Conservation (phyloP, 2,888 invertebrate genomes). For the Yponomeuta sedellus region DNA sequence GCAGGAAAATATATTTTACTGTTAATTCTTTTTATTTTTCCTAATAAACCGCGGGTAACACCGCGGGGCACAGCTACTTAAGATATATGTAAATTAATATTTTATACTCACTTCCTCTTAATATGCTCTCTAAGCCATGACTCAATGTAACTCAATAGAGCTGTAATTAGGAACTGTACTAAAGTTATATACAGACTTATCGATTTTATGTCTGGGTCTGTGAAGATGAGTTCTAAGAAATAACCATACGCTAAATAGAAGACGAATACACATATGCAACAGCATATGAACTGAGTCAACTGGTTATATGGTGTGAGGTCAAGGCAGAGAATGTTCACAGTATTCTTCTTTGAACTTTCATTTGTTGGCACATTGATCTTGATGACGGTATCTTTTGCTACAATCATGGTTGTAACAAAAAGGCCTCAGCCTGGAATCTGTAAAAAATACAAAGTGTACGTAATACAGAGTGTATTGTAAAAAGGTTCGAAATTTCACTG, state of each 20-base stretch:
- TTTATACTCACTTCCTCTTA: slow-evolving; percentile 70
- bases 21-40: too few relatives aligned
- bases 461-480: too few relatives aligned
- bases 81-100: background rate
- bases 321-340: slow-evolving; percentile 83
- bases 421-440: background rate
- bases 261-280: slow-evolving; percentile 87
- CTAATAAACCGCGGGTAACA: too few relatives aligned
- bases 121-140: slow-evolving; percentile 77
- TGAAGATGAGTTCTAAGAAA: slow-evolving; percentile 93
- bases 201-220: slow-evolving; percentile 90
- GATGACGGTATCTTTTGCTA: slow-evolving; percentile 47
- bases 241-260: slow-evolving; percentile 95
- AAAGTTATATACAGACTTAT: slow-evolving; percentile 95
- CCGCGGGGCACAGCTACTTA: too few relatives aligned
- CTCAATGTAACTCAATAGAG: slow-evolving; percentile 87
- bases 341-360: slow-evolving; percentile 38
- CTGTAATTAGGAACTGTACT: slow-evolving; percentile 92
- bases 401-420: background rate
- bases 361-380: slow-evolving; percentile 43
- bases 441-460: background rate
- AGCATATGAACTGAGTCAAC: slow-evolving; percentile 83
- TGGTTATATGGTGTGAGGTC: slow-evolving; percentile 81
- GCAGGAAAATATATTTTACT: too few relatives aligned
- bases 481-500: too few relatives aligned